Percentiles rank a stretch among this genome's conserved stretches.
Conservation (phyloP, 2,113 vertebrate genomes). For the Pavo muticus region DNA sequence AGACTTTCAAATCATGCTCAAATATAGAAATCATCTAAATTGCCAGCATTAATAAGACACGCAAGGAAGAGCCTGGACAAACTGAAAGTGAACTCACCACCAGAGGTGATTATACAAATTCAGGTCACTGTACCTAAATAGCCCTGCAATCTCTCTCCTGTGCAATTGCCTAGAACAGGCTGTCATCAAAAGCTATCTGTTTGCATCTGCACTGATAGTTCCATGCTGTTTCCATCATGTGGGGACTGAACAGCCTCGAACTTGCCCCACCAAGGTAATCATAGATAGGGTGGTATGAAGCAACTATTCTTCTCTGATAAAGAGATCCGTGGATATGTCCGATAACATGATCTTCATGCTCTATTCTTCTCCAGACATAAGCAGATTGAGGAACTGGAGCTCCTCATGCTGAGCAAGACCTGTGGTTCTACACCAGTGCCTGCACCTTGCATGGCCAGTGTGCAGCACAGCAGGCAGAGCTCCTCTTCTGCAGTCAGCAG, state of each 20-base stretch:
- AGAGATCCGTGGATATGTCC: background rate
- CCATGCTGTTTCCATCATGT: background rate
- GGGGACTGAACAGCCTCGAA: background rate
- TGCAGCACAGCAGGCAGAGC: fast-evolving
- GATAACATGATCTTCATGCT: background rate
- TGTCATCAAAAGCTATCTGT: background rate
- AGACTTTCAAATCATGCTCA: background rate
- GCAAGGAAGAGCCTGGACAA: background rate
- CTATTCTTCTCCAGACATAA: background rate
- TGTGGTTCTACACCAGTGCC: background rate
- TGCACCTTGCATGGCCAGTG: fast-evolving
- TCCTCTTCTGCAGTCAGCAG: background rate
- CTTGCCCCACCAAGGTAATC: background rate
- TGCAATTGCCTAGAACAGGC: background rate
- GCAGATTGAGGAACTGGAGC: fast-evolving
- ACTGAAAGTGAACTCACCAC: background rate
- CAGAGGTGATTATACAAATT: background rate
- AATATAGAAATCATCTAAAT: background rate
- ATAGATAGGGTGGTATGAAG: background rate
- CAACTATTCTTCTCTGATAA: background rate
- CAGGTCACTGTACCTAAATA: background rate
- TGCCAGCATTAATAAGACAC: background rate
- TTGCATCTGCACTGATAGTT: background rate
- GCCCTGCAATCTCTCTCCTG: background rate
- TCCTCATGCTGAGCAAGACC: background rate